Base-by-base conservation (phyloP, 2,888 invertebrate species). In the Acanthosepion lycidas region DNA sequence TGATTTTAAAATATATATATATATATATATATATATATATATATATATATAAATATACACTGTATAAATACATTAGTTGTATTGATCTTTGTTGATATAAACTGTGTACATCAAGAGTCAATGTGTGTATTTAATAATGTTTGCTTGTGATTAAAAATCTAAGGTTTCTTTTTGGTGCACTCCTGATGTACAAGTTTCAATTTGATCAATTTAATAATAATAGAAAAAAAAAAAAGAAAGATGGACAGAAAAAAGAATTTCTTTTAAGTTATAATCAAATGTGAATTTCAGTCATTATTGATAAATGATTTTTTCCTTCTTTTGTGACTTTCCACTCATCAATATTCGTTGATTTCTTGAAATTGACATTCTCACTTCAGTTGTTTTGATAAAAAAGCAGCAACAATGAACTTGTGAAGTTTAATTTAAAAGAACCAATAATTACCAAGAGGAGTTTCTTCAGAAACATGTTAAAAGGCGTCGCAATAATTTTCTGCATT, bases 341-440 rank as follows among this genome's bases (percentile, higher is more conserved):
- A 78, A 78, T 78, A 78, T 28, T 28, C n/a, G 78, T 78, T 78
- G 78, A 78, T 78, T 42, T 78, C 18, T 78, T 78, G 9, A n/a
- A 28, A 78, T n/a, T 78, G 78, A 9, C 78, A 78, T 78, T 78
- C 78, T 78, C 78, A 78, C 78, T 78, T 78, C 18, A n/a, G 78
- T 78, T n/a, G 78, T 12, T 78, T 78, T 59, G 59, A 59, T 23
- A 59, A 59, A 59, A 78, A 78, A 28, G 0, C 78, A 78, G 15
- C 9, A n/a, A 15, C 78, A 28, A 28, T n/a, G n/a, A 78, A 78
- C 78, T 78, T 78, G 78, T 12, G 8, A 78, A 78, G 78, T 78
- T 78, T n/a, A n/a, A 78, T 78, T 78, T 78, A 78, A 78, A 78
- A 78, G 78, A 18, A 78, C 78, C 78, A 78, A 78, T 78, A 78